These are phyloP conservation scores for Percina caprodes DNA, from an alignment of 2,113 vertebrate species.

Conservation along the genomic window DNA sequence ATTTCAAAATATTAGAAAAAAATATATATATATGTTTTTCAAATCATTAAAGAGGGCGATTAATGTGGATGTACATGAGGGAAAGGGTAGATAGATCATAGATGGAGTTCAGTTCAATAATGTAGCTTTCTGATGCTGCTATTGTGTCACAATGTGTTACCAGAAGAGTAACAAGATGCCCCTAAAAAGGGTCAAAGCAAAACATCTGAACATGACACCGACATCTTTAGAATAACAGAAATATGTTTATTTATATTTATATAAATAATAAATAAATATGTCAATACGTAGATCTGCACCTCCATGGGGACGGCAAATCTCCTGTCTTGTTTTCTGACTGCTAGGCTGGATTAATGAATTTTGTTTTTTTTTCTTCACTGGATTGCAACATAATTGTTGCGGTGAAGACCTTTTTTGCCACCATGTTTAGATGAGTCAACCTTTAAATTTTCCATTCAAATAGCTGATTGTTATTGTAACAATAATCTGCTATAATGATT, in stretches of 20 bases:
- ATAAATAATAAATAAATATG: too few species aligned
- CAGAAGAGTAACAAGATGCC: not conserved
- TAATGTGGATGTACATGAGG: too few species aligned
- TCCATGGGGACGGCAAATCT: not conserved
- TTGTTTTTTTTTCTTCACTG: not conserved
- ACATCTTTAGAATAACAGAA: not conserved
- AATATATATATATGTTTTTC: too few species aligned
- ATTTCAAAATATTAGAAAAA: too few species aligned
- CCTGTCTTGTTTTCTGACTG: not conserved
- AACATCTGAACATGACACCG: not conserved
- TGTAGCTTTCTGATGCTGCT: not conserved
- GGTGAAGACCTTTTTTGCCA: not conserved
- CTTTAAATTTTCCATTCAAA: not conserved
- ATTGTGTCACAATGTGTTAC: not conserved
- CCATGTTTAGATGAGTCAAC: not conserved
- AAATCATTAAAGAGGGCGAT: too few species aligned
- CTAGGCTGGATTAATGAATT: not conserved
- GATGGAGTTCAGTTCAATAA: not conserved
- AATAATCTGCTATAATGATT: not conserved
- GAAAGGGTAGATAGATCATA: not conserved
- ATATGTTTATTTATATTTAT: too few species aligned
- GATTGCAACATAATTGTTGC: not conserved
- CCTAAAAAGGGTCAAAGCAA: slow-evolving; percentile 7
- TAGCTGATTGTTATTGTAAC: not conserved
- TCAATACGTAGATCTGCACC: not conserved